Base-by-base conservation (phyloP, 2,113 vertebrate genomes). In the Seriola quinqueradiata region DNA sequence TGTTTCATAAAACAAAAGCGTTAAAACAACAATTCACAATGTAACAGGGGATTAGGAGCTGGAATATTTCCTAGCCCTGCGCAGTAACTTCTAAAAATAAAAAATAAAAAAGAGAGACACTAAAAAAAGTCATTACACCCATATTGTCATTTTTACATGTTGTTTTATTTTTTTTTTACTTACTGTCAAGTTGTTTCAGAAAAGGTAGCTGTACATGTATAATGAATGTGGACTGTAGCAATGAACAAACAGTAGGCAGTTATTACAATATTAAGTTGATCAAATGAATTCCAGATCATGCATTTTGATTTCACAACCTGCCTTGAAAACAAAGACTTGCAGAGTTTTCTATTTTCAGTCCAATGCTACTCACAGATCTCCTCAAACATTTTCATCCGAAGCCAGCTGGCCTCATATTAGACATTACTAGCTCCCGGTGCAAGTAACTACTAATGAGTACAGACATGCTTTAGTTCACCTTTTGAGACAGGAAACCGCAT, bases 401-500 rank as follows among this genome's bases (percentile, higher is more conserved):
- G 70, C 76, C 81, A 84, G 32, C 38, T 85, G 83, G 81, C 74
- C 63, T 58, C 44, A 50, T 52, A 68, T 83, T 32, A 74, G 57
- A 71, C 32, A 25, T 61, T 32, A 14, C 60, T 12, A 19, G 12
- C 28, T 81, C 32, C 44, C 59, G 69, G 34, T 77, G 40, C 61
- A 78, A 77, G 54, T 42, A 70, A 67, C 50, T 82, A 63, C 50
- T 79, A 81, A 83, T 74, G 58, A 82, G 42, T 32, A 11, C 65
- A 74, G 64, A 68, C 64, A 11, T 68, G 65, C 59, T 70, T 72
- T 87, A 68, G 68, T 79, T 85, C 68, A 89, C 34, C 69, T 83
- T 78, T 79, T 57, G 61, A 71, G 84, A 79, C 57, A 55, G 67
- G 32, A 81, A 78, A 79, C 32, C 1, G 4, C 60, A 66, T 70